Evolutionary conservation across 2,797 vertebrate species (phyloP).

Genomic region (Euphonia xanthogaster): DNA sequence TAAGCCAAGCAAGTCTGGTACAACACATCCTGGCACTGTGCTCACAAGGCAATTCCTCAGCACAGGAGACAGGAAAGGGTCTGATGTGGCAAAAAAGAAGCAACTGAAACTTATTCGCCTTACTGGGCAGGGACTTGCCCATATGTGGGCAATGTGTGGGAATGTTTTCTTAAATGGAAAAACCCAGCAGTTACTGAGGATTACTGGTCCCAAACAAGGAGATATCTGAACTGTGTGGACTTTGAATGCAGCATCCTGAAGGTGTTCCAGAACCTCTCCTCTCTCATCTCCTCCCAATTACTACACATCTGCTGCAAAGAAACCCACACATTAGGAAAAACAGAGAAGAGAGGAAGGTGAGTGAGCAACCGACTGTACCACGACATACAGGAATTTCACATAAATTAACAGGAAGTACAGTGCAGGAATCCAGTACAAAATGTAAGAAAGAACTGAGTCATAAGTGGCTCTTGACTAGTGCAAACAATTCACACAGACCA

Average conservation of each 20-base stretch:
- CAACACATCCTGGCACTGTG: background rate
- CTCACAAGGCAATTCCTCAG: background rate
- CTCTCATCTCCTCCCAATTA: background rate
- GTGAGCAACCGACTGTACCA: background rate
- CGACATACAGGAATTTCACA: background rate
- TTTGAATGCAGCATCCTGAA: background rate
- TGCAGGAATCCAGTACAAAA: background rate
- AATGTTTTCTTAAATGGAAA: background rate
- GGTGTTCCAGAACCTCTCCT: background rate
- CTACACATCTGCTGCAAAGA: background rate
- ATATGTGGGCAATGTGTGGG: background rate
- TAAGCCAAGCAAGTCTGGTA: background rate
- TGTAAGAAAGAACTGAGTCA: background rate
- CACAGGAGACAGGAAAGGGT: fast-evolving
- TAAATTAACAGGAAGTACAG: background rate
- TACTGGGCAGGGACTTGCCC: background rate
- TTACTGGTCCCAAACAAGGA: background rate
- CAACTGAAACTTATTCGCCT: background rate
- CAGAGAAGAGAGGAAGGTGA: background rate
- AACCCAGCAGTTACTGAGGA: background rate
- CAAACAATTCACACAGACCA: background rate
- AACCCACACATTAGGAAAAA: background rate
- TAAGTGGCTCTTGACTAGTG: background rate
- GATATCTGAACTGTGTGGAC: background rate
- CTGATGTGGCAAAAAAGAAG: background rate